Conservation (phyloP, 2,113 vertebrate genomes). For the Oceanodroma tethys region DNA sequence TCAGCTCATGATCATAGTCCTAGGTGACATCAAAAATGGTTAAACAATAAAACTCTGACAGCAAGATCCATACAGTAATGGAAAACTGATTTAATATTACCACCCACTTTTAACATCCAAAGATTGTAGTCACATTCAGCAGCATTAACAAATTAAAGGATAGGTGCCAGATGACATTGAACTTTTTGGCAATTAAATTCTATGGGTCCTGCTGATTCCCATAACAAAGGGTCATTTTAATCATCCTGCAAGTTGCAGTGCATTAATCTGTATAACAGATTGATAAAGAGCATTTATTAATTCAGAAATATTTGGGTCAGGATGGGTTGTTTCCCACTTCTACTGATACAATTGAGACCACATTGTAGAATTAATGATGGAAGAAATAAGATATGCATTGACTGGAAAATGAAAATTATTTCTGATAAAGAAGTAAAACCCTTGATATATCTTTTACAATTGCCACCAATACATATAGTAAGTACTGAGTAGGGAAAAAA, state of each 20-base stretch:
- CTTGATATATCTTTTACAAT: conserved; percentile 43
- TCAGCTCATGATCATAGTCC: not conserved
- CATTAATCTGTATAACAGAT: conserved; percentile 78
- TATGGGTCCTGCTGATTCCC: conserved; percentile 50
- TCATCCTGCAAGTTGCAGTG: conserved; percentile 69
- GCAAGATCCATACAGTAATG: conserved; percentile 16
- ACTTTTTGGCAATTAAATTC: conserved; percentile 71
- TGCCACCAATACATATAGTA: conserved; percentile 12
- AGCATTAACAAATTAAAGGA: conserved; percentile 57
- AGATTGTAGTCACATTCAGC: not conserved
- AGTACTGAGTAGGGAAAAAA: not conserved
- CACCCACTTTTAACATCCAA: conserved; percentile 44
- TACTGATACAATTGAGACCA: conserved; percentile 71
- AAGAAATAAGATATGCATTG: conserved; percentile 80
- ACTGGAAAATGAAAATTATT: conserved; percentile 79
- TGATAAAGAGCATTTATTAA: conserved; percentile 78
- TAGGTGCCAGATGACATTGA: conserved; percentile 66
- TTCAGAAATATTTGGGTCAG: conserved; percentile 71
- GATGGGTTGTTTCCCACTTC: conserved; percentile 71
- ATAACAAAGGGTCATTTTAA: conserved; percentile 78
- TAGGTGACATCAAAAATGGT: not conserved
- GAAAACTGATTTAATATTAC: conserved; percentile 12
- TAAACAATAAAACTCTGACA: conserved; percentile 17
- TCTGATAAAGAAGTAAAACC: conserved; percentile 63
- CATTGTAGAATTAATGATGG: conserved; percentile 78